A percentile compares a stretch with the other conserved stretches of the same genome.
Conservation (phyloP, 35 echinoderm and acorn worm genomes). For the Hemicentrotus pulcherrimus region DNA sequence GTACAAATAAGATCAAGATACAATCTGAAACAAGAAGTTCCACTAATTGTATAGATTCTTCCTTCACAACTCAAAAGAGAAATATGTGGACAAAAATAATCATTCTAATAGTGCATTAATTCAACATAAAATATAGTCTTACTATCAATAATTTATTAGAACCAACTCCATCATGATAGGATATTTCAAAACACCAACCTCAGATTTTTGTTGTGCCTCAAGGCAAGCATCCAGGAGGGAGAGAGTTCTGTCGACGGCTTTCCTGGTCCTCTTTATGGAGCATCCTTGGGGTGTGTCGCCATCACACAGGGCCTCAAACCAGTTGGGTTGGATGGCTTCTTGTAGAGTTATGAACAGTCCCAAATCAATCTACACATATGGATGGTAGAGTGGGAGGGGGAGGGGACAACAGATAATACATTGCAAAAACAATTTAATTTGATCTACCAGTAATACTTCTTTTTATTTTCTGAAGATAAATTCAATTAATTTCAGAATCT, state of each 20-base stretch:
- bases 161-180: no score
- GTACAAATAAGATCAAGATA: no score
- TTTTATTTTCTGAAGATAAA: background rate
- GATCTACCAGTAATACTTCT: no score
- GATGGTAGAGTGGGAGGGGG: background rate
- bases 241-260: slow-evolving; percentile 79
- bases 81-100: no score
- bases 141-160: no score
- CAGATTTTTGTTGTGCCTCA: slow-evolving; percentile 56
- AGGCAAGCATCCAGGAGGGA: slow-evolving; percentile 73
- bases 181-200: slow-evolving; percentile 43
- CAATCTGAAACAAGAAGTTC: no score
- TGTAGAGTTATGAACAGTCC: slow-evolving; percentile 71
- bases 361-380: slow-evolving; percentile 53
- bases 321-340: slow-evolving; percentile 68
- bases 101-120: no score
- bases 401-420: no score
- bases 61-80: no score
- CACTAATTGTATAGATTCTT: no score
- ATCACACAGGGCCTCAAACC: slow-evolving; percentile 78
- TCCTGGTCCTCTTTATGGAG: slow-evolving; percentile 65
- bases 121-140: no score
- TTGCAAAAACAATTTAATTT: no score
- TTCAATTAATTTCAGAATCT: background rate
- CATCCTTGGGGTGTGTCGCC: slow-evolving; percentile 77